Evolutionary conservation across 2,797 vertebrate genomes (phyloP).

Genomic region (Crax fasciolata): DNA sequence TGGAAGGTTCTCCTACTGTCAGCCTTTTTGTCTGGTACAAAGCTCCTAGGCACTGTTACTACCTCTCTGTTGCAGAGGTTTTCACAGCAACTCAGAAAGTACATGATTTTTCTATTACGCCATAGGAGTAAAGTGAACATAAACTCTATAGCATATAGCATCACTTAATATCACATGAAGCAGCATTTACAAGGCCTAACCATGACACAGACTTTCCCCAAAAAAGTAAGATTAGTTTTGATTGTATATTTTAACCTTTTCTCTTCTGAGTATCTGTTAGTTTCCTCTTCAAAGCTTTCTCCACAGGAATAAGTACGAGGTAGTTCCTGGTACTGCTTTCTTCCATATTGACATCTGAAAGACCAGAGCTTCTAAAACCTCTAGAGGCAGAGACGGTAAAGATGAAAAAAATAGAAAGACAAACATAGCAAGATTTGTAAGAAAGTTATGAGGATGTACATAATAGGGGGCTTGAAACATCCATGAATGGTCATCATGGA

Average conservation of each 20-base stretch:
- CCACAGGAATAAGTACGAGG: not conserved
- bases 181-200: not conserved
- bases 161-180: not conserved
- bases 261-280: not conserved
- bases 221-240: not conserved
- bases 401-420: not conserved
- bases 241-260: not conserved
- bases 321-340: not conserved
- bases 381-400: not conserved
- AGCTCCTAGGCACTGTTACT: not conserved
- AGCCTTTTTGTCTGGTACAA: not conserved
- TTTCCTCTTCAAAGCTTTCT: not conserved
- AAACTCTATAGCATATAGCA: not conserved
- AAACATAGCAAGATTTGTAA: not conserved
- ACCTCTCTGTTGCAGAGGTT: not conserved
- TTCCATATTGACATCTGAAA: not conserved
- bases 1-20: not conserved
- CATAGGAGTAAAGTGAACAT: not conserved
- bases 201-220: accelerated
- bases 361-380: not conserved
- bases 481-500: not conserved
- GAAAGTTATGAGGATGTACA: not conserved
- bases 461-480: not conserved
- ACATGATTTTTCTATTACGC: not conserved
- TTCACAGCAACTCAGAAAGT: not conserved